Base-by-base conservation (phyloP, 1,140 invertebrate genomes). In the Vollenhovia emeryi region DNA sequence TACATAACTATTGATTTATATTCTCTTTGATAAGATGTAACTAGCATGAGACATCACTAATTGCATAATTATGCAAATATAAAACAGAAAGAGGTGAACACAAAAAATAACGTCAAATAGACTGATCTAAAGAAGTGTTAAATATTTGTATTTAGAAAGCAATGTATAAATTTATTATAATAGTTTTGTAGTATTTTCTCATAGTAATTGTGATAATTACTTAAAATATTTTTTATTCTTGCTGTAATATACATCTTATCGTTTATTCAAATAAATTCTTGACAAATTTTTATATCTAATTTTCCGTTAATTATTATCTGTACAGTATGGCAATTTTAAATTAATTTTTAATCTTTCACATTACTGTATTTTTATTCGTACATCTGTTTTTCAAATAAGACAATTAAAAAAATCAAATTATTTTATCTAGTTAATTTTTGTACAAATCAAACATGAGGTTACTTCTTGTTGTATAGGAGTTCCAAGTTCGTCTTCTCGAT, bases 401-500 rank as follows among this genome's bases (percentile, higher is more conserved):
- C 18, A 7, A 59, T 50, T 13, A 2, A 2, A 59, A 59, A 27
- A 27, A 59, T 59, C 13, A 27, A 27, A 57, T 55, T 75, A 59
- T n/a, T n/a, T n/a, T n/a, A n/a, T n/a, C n/a, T 40, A 13, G 1
- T 43, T 9, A 40, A 0, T 8, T 57, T 69, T 57, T 30, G 1
- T 73, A 33, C 8, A 50, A 66, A 50, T 30, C 0, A 40, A 30
- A 30, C n/a, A n/a, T 57, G 9, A 45, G 43, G 13, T 55, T 30
- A 13, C 13, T 30, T 36, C 2, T 36, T 69, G 30, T 89, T 84
- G 82, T 88, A 2, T 15, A 95, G 94, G 92, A 94, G 76, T 43
- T 95, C 11, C 87, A 91, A 48, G 92, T 92, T 40, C 91, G 91
- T 48, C 64, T 94, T 27, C 60, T 92, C 27, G 89, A 93, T 24